phyloP scores from a whole-genome alignment of 2,888 invertebrate species.

The Nomada fucata region DNA sequence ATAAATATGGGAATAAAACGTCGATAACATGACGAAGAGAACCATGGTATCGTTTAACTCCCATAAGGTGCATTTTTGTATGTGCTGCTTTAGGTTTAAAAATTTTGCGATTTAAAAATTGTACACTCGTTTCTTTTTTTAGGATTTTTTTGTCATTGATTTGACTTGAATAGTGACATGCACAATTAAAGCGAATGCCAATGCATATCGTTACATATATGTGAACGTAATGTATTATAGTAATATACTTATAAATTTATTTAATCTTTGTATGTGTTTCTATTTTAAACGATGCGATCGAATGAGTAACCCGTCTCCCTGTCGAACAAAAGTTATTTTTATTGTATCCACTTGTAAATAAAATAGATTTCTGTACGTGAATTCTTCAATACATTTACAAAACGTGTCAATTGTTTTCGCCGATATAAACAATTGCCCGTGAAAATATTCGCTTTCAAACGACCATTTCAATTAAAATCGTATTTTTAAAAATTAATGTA shows the following conservation, averaged over 20 bases:
- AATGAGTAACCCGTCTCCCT: neutral
- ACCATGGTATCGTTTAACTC: constrained; percentile 10
- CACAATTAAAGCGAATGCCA: constrained; percentile 43
- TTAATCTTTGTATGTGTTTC: constrained; percentile 28
- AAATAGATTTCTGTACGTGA: constrained; percentile 65
- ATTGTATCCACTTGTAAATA: constrained; percentile 63
- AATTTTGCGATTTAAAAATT: constrained; percentile 3
- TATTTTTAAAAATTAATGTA: constrained; percentile 11
- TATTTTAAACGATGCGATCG: constrained; percentile 19
- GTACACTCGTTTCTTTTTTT: constrained; percentile 10
- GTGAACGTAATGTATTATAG: constrained; percentile 45
- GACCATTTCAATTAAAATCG: neutral
- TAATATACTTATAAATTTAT: constrained; percentile 32
- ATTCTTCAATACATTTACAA: neutral
- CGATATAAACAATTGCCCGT: constrained; percentile 37
- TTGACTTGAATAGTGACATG: constrained; percentile 21
- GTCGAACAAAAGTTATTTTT: constrained; percentile 31
- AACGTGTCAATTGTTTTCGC: neutral
- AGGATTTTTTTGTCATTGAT: neutral
- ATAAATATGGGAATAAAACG: constrained; percentile 20
- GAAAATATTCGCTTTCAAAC: constrained; percentile 14
- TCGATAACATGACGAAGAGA: neutral
- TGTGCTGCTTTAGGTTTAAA: too few species aligned
- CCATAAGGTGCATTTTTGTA: constrained; percentile 26
- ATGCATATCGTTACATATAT: constrained; percentile 45